phyloP scores from a whole-genome alignment of 1,140 invertebrate species.

The Thalassaphorura encarpata region DNA sequence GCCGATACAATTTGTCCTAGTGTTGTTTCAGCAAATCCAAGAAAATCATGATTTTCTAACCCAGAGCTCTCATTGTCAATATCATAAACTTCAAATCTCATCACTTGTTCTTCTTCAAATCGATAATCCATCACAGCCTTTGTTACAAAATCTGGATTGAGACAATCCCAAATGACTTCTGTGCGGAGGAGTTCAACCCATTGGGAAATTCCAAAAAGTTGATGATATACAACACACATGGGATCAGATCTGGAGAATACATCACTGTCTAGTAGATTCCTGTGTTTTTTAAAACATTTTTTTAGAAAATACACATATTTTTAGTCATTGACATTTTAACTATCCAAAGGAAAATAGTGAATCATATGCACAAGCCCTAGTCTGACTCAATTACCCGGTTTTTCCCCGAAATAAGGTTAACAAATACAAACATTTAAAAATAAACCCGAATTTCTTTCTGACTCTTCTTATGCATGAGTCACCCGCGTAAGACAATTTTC shows the following conservation, averaged over 20 bases:
- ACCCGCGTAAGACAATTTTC: too few species aligned
- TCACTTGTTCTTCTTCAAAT: conserved; percentile 45
- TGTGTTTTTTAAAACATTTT: conserved; percentile 34
- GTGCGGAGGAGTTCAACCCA: conserved; percentile 51
- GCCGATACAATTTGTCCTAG: conserved; percentile 44
- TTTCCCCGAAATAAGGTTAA: too few species aligned
- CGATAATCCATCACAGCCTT: conserved; percentile 39
- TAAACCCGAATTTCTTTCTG: too few species aligned
- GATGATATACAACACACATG: conserved; percentile 47
- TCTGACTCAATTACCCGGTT: not conserved
- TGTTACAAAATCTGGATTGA: conserved; percentile 50
- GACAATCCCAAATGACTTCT: conserved; percentile 47
- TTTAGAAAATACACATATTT: not conserved
- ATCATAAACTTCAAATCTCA: conserved; percentile 47
- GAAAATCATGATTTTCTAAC: conserved; percentile 47
- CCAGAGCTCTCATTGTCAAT: conserved; percentile 44
- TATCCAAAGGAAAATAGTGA: not conserved
- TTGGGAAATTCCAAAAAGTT: conserved; percentile 37
- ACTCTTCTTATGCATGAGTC: too few species aligned
- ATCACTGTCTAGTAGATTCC: conserved; percentile 48
- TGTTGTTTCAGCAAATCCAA: conserved; percentile 45
- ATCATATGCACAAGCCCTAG: not conserved
- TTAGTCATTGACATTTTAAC: not conserved
- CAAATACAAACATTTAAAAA: too few species aligned
- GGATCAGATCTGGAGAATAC: conserved; percentile 53